Evolutionary conservation across 2,797 vertebrate genomes (phyloP), one percentile per base, ranked within the genome.

Genomic region (Champsocephalus esox): DNA sequence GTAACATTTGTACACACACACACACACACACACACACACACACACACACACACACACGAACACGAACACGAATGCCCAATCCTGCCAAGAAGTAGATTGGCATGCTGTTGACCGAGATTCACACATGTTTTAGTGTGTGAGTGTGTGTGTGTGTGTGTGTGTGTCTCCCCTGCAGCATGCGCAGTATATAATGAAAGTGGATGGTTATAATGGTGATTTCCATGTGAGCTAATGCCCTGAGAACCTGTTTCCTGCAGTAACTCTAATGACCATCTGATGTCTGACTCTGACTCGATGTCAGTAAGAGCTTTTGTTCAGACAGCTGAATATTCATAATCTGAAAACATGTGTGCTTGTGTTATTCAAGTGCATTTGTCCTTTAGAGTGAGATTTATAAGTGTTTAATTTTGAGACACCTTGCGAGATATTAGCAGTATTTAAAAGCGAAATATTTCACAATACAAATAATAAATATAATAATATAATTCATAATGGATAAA

Each of bases 141-240:
- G 65, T 55, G 57, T 64, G 34, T 49, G 21, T 64, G 38, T 57
- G 51, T 28, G 57, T 49, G 21, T 64, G 38, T 57, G 51, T 41
- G 57, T 57, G 55, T 38, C 5, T 28, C 4, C 34, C 34, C 34
- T 3, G 52, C 48, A 63, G 57, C 44, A 11, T 24, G 48, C 41
- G 9, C 16, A 3, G 50, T 67, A 21, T 62, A 12, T 71, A 63
- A 75, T 75, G 43, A 56, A 34, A 48, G 49, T 4, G 46, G 77
- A 67, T 67, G 62, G 44, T 9, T 51, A 0, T 67, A 63, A 63
- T 67, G 49, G 56, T 75, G 52, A 9, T 70, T 49, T 67, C 44
- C 16, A 38, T 44, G 44, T 19, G 52, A 54, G 56, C 12, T 52
- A 1, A 44, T 12, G 67, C 54, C 67, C 63, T 11, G 3, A 59